Conservation (phyloP, 2,888 invertebrate genomes). For the Rambutsinella grinnellia region DNA sequence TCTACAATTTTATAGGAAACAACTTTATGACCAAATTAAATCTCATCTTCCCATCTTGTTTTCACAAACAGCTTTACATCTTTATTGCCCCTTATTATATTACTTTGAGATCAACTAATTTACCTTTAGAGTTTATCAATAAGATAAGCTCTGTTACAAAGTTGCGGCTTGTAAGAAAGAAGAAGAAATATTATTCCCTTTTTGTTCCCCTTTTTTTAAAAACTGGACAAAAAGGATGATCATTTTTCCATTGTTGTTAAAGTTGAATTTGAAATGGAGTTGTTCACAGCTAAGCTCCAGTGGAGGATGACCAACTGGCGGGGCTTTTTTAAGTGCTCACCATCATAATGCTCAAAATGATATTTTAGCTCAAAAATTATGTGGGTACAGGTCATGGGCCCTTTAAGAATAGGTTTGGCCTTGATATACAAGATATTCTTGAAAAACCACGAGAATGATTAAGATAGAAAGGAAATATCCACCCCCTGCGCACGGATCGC, state of each 20-base stretch:
- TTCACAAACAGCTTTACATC: slow-evolving; percentile 49
- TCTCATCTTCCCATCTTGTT: slow-evolving; percentile 53
- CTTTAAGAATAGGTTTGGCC: no score
- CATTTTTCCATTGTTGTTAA: no score
- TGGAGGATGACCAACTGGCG: slow-evolving; percentile 15
- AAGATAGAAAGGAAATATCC: not conserved
- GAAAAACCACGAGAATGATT: not conserved
- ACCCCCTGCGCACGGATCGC: not conserved
- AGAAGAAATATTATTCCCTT: no score
- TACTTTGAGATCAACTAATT: slow-evolving; percentile 38
- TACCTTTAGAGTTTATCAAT: no score
- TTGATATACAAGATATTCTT: not conserved
- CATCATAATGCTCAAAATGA: slow-evolving; percentile 10
- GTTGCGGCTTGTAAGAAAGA: not conserved
- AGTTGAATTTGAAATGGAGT: not conserved
- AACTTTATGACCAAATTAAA: slow-evolving; percentile 54
- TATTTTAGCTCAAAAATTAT: slow-evolving; percentile 45
- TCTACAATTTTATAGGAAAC: not conserved
- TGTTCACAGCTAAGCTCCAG: not conserved
- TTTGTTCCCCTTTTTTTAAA: no score
- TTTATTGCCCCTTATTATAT: slow-evolving; percentile 29
- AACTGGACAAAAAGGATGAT: not conserved
- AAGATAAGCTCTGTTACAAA: slow-evolving; percentile 17
- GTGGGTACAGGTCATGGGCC: slow-evolving; percentile 51
- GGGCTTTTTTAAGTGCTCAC: slow-evolving; percentile 47